phyloP scores from a whole-genome alignment of 2,113 vertebrate genomes.

The Nothoprocta perdicaria region DNA sequence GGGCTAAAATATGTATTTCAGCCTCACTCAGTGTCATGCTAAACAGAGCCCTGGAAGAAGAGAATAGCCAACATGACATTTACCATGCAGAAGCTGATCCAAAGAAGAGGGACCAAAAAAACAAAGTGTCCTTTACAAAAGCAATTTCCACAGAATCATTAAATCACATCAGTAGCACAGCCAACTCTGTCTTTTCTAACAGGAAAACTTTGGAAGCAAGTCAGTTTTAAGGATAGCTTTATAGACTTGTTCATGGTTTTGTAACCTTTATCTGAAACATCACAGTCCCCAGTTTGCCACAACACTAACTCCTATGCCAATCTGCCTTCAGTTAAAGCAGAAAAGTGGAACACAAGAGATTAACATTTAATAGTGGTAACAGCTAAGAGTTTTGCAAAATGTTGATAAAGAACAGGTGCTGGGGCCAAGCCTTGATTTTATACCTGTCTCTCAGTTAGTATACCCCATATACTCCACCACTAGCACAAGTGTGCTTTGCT shows the following conservation, averaged over 20 bases:
- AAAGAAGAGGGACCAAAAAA: not conserved
- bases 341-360: not conserved
- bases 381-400: not conserved
- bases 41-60: not conserved
- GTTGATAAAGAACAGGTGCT: rapidly evolving
- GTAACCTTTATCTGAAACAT: not conserved
- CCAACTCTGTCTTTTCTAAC: not conserved
- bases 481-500: not conserved
- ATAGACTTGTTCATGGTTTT: not conserved
- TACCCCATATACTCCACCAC: not conserved
- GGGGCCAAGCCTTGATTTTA: not conserved
- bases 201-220: not conserved
- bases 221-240: not conserved
- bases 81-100: not conserved
- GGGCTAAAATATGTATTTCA: not conserved
- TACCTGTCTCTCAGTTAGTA: not conserved
- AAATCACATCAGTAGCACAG: not conserved
- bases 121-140: not conserved
- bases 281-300: not conserved
- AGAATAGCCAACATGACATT: not conserved
- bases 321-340: not conserved
- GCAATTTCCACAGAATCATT: not conserved
- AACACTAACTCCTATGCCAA: not conserved
- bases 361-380: not conserved
- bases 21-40: not conserved